Evolutionary conservation across 2,888 invertebrate genomes (phyloP).

Genomic region (Petrolisthes manimaculis): DNA sequence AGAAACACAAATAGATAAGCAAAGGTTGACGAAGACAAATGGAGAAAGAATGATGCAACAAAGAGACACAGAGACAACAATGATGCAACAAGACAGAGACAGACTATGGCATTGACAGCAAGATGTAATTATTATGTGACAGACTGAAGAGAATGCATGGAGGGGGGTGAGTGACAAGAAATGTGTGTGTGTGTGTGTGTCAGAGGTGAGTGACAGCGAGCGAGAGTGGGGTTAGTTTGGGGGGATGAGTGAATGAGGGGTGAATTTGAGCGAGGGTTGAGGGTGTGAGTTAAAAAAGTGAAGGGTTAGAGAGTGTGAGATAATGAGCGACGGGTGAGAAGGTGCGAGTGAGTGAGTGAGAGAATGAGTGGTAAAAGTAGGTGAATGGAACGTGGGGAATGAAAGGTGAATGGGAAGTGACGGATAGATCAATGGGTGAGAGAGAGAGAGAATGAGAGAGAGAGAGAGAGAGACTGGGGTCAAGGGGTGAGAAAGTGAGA

Average conservation of each 20-base stretch:
- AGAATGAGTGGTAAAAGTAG: background rate
- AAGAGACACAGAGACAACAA: background rate
- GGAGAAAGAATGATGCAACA: background rate
- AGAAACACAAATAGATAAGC: background rate
- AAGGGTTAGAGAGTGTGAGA: background rate
- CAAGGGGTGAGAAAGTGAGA: background rate
- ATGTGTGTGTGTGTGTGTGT: background rate
- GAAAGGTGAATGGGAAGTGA: background rate
- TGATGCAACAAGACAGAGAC: background rate
- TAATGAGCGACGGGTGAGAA: background rate
- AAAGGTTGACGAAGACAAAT: background rate
- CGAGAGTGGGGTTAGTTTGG: background rate
- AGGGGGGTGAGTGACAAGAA: background rate
- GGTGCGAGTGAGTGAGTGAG: too few species aligned
- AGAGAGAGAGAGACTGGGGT: background rate
- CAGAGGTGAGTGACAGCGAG: background rate
- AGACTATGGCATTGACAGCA: background rate
- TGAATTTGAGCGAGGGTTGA: background rate
- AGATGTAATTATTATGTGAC: background rate
- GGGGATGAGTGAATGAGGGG: background rate
- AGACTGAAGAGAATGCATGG: background rate
- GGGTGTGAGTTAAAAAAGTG: background rate
- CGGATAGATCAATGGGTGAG: background rate
- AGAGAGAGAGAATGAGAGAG: constrained; percentile 4
- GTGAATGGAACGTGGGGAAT: background rate